Evolutionary conservation across 2,113 vertebrate species (phyloP).

Genomic region (Epinephelus cyanopodus): DNA sequence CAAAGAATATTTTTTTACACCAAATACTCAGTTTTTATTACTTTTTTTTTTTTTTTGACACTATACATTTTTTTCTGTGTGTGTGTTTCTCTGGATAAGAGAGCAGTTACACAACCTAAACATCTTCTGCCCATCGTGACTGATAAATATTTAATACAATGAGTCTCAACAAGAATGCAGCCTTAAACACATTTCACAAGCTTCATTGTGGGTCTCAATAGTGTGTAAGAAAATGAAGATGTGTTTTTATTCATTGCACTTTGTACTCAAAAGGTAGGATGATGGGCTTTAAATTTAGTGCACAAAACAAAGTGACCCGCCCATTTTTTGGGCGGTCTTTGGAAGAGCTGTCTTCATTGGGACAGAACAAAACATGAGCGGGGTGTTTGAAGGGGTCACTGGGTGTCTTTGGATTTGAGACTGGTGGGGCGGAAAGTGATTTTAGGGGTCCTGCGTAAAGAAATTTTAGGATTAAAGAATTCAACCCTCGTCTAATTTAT

Average conservation of each 20-base stretch:
- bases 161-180: conserved; percentile 34
- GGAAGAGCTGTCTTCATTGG: conserved; percentile 87
- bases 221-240: conserved; percentile 10
- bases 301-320: conserved; percentile 81
- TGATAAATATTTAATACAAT: conserved; percentile 37
- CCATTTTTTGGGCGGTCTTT: conserved; percentile 82
- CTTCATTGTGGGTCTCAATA: conserved; percentile 20
- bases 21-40: conserved; percentile 23
- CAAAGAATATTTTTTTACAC: conserved; percentile 22
- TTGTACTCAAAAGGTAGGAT: conserved; percentile 85
- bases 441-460: conserved; percentile 43
- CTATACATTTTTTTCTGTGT: background rate
- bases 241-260: conserved; percentile 90
- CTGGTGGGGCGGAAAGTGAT: conserved; percentile 29
- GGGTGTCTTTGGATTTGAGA: conserved; percentile 69
- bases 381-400: background rate
- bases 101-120: conserved; percentile 21
- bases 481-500: conserved; percentile 80
- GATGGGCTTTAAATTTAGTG: conserved; percentile 86
- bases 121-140: conserved; percentile 26
- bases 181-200: conserved; percentile 40
- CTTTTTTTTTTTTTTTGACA: conserved; percentile 34
- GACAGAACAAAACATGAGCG: conserved; percentile 62
- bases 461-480: conserved; percentile 71
- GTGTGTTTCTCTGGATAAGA: conserved; percentile 6